Evolutionary conservation across 1,140 invertebrate species (phyloP).

Genomic region (Episyrphus balteatus): DNA sequence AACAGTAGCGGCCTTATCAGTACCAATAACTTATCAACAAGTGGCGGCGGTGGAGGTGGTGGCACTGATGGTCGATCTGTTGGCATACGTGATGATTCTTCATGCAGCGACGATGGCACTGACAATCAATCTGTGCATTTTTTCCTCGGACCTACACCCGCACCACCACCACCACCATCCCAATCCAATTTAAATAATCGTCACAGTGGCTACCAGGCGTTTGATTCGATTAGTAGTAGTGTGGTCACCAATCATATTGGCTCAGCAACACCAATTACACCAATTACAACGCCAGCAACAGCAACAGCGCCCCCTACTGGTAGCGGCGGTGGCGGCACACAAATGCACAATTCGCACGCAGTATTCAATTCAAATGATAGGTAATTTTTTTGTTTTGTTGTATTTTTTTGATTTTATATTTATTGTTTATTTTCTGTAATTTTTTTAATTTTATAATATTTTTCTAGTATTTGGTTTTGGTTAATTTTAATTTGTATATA

Average conservation of each 20-base stretch:
- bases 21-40: background rate
- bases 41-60: background rate
- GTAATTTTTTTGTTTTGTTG: background rate
- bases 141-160: conserved; percentile 8
- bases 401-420: background rate
- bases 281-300: background rate
- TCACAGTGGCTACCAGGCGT: background rate
- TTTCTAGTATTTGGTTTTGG: too few relatives aligned
- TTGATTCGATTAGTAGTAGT: background rate
- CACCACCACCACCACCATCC: background rate
- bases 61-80: background rate
- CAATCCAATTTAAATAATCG: background rate
- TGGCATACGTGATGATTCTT: conserved; percentile 8
- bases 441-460: too few relatives aligned
- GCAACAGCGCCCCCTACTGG: background rate
- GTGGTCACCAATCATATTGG: conserved; percentile 3
- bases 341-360: background rate
- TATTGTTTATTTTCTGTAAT: too few relatives aligned
- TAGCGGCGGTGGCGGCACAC: background rate
- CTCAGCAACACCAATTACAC: background rate
- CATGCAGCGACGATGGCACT: conserved; percentile 11
- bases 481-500: too few relatives aligned
- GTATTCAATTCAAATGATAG: conserved; percentile 1
- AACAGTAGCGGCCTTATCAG: conserved; percentile 4
- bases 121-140: conserved; percentile 12